Base-by-base conservation (phyloP, 2,797 vertebrate species). In the Centroberyx gerrardi region DNA sequence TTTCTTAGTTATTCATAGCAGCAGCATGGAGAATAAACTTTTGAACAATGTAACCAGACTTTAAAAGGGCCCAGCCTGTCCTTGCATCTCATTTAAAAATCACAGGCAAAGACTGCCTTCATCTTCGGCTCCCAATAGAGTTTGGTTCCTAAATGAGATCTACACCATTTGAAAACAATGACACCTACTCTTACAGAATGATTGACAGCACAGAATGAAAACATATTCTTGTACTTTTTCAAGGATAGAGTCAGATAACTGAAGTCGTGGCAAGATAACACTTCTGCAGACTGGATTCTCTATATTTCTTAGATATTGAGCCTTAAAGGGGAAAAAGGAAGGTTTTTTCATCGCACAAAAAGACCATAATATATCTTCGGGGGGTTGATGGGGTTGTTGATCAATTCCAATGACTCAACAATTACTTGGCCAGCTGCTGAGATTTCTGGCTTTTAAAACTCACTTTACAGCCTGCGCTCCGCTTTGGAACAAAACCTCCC, bases 1-100 rank as follows among this genome's bases (percentile, higher is more conserved):
- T 22, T 18, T 64, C 22, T 40, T 69, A 8, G 48, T 54, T 55
- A 77, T 52, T 68, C 13, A 28, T 1, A 46, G 49, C n/a, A 53
- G 31, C 70, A 44, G 29, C 44, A 48, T 8, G 13, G 3, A 7
- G 48, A 64, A 71, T 12, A 33, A 33, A 48, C 22, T 59, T 4
- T 60, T 38, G 17, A 60, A 22, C n/a, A 27, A 15, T 10, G 40
- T 22, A 22, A 28, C 9, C 27, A 54, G 49, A 28, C n/a, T 38
- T 53, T 2, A 75, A 68, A 67, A 51, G 3, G 18, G 38, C 49
- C 38, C 27, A 68, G 28, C 3, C 15, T 36, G 29, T 0, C 22
- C 4, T 1, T 55, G 18, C 3, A 28, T 58, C 22, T 44, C 58
- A 54, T 56, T 17, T 4, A 54, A 40, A 53, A 52, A 5, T 22